Evolutionary conservation across 2,888 invertebrate genomes (phyloP).

Genomic region (Eulithis prunata): DNA sequence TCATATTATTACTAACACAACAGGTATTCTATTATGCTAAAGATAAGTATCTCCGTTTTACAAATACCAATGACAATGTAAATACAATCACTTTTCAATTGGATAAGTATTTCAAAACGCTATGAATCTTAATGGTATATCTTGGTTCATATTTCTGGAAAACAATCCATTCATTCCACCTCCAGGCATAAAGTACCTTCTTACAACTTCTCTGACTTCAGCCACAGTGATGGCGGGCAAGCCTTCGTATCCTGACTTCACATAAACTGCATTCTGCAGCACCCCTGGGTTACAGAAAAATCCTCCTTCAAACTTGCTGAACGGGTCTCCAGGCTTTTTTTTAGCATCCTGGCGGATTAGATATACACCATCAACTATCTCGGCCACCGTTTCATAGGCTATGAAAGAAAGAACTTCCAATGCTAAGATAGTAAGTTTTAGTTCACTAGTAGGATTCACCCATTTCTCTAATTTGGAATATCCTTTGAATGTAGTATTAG

Average conservation of each 20-base stretch:
- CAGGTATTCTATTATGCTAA: too few relatives aligned
- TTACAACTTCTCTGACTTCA: slow-evolving; percentile 92
- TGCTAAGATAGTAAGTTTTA: slow-evolving; percentile 86
- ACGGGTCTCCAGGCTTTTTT: slow-evolving; percentile 87
- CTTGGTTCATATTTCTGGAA: slow-evolving; percentile 75
- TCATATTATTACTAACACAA: too few relatives aligned
- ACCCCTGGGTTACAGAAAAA: slow-evolving; percentile 86
- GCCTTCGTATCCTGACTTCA: slow-evolving; percentile 85
- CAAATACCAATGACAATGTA: too few relatives aligned
- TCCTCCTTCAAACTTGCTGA: slow-evolving; percentile 87
- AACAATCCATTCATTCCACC: slow-evolving; percentile 83
- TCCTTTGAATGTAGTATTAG: slow-evolving; percentile 74
- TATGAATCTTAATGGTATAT: slow-evolving; percentile 68
- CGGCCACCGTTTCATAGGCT: slow-evolving; percentile 95
- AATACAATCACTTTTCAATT: slow-evolving; percentile 52
- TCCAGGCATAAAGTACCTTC: slow-evolving; percentile 88
- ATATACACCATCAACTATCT: slow-evolving; percentile 93
- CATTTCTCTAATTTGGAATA: slow-evolving; percentile 85
- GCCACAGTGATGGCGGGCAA: slow-evolving; percentile 89
- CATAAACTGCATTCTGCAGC: slow-evolving; percentile 82
- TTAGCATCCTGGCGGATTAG: slow-evolving; percentile 91
- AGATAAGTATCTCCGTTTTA: too few relatives aligned
- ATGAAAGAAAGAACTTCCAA: slow-evolving; percentile 92
- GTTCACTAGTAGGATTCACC: slow-evolving; percentile 86
- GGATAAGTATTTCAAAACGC: slow-evolving; percentile 52